A percentile compares a stretch with the other conserved stretches of the same genome.
Conservation (phyloP, 2,888 invertebrate genomes). For the Junonia oenone region DNA sequence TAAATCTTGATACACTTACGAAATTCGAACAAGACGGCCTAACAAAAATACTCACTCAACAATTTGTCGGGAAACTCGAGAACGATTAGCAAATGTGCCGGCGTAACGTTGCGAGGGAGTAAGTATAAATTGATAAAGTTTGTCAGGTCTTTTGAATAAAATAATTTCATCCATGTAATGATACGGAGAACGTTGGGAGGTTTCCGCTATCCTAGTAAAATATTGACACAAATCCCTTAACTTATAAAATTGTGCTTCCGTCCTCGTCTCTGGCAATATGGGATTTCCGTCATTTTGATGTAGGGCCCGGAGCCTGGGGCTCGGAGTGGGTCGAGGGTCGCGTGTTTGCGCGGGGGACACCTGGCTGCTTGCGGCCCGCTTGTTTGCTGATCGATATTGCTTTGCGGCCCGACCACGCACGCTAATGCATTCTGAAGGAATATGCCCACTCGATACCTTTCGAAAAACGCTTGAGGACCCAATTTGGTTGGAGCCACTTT, state of each 20-base stretch:
- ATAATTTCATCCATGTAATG: constrained; percentile 35
- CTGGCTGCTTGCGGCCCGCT: constrained; percentile 52
- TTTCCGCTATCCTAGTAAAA: constrained; percentile 73
- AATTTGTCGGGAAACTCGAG: constrained; percentile 40
- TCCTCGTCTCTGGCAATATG: constrained; percentile 73
- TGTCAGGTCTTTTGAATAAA: constrained; percentile 27
- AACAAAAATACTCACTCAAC: constrained; percentile 62
- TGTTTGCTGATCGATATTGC: constrained; percentile 31
- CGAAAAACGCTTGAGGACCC: background rate
- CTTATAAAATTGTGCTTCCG: constrained; percentile 77
- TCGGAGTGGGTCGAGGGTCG: constrained; percentile 41
- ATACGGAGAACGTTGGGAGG: constrained; percentile 39
- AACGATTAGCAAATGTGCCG: constrained; percentile 53
- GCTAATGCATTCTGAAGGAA: constrained; percentile 33
- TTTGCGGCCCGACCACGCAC: constrained; percentile 19
- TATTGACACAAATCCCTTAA: constrained; percentile 80
- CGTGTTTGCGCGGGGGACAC: constrained; percentile 69
- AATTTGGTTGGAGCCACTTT: background rate
- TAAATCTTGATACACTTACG: constrained; percentile 62
- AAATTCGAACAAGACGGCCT: constrained; percentile 49
- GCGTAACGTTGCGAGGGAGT: constrained; percentile 7
- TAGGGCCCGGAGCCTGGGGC: constrained; percentile 59
- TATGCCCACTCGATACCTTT: constrained; percentile 19
- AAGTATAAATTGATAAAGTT: constrained; percentile 62
- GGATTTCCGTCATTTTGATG: constrained; percentile 77